Conservation (phyloP, 2,113 vertebrate genomes). For the Chrysochloris asiatica region DNA sequence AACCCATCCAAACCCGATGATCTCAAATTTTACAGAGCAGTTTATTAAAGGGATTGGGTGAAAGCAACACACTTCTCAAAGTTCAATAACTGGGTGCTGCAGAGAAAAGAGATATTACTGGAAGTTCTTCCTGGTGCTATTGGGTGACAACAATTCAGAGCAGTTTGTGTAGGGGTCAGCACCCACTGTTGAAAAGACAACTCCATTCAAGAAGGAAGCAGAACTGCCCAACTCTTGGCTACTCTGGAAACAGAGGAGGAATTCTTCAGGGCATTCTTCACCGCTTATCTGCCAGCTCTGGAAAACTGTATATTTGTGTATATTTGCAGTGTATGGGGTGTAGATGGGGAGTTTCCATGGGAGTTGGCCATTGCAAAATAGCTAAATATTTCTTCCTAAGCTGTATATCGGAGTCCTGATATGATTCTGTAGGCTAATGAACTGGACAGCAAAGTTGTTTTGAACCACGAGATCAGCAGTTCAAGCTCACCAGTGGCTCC, state of each 20-base stretch:
- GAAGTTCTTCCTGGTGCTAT: rapidly evolving
- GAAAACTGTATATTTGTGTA: background rate
- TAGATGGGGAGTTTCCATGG: slow-evolving; percentile 42
- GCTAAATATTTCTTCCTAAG: too few relatives aligned
- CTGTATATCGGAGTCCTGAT: too few relatives aligned
- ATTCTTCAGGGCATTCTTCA: background rate
- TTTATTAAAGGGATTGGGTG: background rate
- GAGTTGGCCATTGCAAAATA: background rate
- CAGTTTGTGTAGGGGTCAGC: background rate
- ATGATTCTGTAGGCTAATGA: too few relatives aligned
- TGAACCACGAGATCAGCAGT: too few relatives aligned
- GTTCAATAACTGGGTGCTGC: background rate
- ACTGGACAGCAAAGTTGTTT: too few relatives aligned
- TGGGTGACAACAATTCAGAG: background rate
- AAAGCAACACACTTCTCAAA: background rate
- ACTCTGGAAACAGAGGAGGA: too few relatives aligned
- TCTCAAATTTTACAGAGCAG: background rate
- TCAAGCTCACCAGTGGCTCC: too few relatives aligned
- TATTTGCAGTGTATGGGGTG: background rate
- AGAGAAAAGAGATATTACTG: background rate
- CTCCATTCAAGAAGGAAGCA: background rate
- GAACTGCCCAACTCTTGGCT: background rate
- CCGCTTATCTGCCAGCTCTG: background rate
- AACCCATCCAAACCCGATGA: too few relatives aligned
- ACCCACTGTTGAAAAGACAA: background rate